These are phyloP conservation scores for Lepidocyrtoides sp. DNA, from an alignment of 2,888 invertebrate genomes.

Conservation along the genomic window DNA sequence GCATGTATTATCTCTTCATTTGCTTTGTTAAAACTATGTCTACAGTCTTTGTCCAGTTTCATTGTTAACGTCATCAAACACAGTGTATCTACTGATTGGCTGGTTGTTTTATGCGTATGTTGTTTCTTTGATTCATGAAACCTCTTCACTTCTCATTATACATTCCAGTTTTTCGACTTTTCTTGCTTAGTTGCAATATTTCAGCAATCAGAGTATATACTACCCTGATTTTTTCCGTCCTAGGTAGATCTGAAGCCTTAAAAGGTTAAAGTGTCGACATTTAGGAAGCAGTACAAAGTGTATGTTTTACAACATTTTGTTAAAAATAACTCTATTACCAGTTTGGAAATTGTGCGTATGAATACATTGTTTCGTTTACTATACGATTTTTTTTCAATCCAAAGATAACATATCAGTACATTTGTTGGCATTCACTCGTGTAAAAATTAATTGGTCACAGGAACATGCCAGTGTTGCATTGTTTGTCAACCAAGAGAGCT, in stretches of 20 bases:
- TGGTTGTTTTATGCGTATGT: background rate
- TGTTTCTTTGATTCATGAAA: background rate
- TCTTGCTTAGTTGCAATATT: background rate
- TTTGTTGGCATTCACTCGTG: background rate
- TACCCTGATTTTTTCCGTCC: too few species aligned
- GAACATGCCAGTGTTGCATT: background rate
- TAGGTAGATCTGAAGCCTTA: background rate
- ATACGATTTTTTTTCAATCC: constrained; percentile 6
- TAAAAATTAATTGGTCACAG: constrained; percentile 7
- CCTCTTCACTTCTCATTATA: background rate
- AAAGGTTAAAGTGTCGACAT: background rate
- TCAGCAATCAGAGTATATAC: background rate
- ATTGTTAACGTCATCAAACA: constrained; percentile 2
- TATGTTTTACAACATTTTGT: background rate
- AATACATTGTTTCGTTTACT: background rate
- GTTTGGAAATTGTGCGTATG: background rate
- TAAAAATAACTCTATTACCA: background rate
- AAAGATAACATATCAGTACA: background rate
- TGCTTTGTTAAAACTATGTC: background rate
- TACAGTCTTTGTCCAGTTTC: background rate
- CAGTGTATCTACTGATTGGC: background rate
- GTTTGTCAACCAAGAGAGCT: background rate
- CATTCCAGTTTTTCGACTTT: background rate
- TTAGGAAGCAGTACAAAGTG: background rate
- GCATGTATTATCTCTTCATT: background rate